phyloP scores from a whole-genome alignment of 1,140 invertebrate species.

The Sitobion miscanthi region DNA sequence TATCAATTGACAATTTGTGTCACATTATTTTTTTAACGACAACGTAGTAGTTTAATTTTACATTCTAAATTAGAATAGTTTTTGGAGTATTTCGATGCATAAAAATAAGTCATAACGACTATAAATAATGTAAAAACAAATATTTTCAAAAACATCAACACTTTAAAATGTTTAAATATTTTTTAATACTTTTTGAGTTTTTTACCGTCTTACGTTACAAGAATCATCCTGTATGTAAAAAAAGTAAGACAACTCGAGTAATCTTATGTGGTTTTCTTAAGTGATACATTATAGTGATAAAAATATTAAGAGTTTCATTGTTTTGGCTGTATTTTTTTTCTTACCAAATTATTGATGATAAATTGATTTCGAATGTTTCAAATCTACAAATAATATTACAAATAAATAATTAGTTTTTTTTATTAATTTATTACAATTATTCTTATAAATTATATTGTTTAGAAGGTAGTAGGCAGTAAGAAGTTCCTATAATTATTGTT shows the following conservation, averaged over 20 bases:
- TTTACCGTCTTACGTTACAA: too few species aligned
- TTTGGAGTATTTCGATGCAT: neutral
- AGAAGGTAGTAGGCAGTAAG: neutral
- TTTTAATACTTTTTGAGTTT: too few species aligned
- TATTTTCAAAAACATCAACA: too few species aligned
- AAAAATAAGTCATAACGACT: neutral
- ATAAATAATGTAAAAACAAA: too few species aligned
- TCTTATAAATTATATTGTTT: neutral
- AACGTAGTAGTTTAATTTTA: neutral
- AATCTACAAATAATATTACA: too few species aligned
- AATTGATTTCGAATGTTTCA: too few species aligned
- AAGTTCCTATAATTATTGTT: neutral
- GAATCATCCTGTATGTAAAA: neutral
- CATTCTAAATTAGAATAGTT: neutral
- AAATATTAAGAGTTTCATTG: neutral
- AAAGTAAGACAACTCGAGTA: neutral
- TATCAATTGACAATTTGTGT: neutral
- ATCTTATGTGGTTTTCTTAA: neutral
- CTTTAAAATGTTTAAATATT: neutral
- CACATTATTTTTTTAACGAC: neutral
- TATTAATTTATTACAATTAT: too few species aligned
- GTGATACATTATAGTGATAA: neutral
- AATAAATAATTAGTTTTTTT: too few species aligned
- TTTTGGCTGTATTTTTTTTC: neutral
- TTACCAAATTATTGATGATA: too few species aligned